These are phyloP conservation scores for Cordylochernes scorpioides DNA, from an alignment of 2,888 invertebrate species.

Conservation along the genomic window DNA sequence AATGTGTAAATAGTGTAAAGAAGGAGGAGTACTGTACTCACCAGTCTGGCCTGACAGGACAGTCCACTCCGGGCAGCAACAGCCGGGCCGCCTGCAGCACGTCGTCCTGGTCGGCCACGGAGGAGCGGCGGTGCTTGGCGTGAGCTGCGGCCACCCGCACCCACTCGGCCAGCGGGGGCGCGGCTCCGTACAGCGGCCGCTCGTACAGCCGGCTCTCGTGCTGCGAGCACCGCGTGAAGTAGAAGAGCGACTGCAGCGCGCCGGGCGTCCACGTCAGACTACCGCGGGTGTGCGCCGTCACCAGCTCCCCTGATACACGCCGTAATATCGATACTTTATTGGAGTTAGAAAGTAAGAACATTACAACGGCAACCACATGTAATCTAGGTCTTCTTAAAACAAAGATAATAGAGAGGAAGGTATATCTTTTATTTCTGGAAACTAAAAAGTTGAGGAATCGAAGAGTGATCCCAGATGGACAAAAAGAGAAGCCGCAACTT, in stretches of 20 bases:
- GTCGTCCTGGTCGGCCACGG: constrained; percentile 53
- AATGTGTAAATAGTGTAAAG: too few relatives aligned
- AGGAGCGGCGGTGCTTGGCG: constrained; percentile 42
- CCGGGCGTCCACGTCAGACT: constrained; percentile 25
- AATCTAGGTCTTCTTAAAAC: too few relatives aligned
- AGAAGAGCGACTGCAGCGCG: constrained; percentile 53
- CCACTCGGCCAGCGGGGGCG: constrained; percentile 77
- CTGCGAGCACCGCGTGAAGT: constrained; percentile 75
- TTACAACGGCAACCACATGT: too few relatives aligned
- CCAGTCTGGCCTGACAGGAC: constrained; percentile 50
- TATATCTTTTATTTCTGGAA: too few relatives aligned
- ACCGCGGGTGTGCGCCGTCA: too few relatives aligned
- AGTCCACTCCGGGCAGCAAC: constrained; percentile 61
- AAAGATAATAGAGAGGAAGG: too few relatives aligned
- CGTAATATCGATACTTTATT: background rate
- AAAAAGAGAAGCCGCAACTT: too few relatives aligned
- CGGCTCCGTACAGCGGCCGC: constrained; percentile 56
- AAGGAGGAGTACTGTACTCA: too few relatives aligned
- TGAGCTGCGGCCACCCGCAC: constrained; percentile 53
- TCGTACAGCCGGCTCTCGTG: constrained; percentile 35
- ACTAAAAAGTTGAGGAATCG: too few relatives aligned
- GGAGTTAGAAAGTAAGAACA: too few relatives aligned
- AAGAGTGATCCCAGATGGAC: too few relatives aligned
- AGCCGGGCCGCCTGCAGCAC: constrained; percentile 61
- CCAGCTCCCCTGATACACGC: background rate